A percentile compares a stretch with the other conserved stretches of the same genome.
Conservation (phyloP, 2,113 vertebrate species). For the Scortum barcoo region DNA sequence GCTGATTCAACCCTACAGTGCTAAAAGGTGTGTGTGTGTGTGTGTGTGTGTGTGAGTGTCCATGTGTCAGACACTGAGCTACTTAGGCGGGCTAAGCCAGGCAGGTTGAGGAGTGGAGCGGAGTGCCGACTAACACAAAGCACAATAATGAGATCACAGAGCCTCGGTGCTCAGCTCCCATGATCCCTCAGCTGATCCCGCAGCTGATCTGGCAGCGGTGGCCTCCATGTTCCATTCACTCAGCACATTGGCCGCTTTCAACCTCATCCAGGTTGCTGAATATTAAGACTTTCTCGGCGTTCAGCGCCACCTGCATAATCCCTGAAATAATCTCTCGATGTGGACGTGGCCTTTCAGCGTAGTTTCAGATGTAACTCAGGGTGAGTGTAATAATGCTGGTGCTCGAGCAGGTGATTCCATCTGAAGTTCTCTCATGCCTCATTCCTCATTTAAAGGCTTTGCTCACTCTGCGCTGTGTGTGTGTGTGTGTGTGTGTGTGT, state of each 20-base stretch:
- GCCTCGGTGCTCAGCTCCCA: constrained; percentile 54
- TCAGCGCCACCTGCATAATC: constrained; percentile 40
- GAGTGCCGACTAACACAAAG: constrained; percentile 55
- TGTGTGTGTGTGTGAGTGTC: constrained; percentile 18
- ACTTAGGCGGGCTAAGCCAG: constrained; percentile 21
- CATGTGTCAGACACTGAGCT: constrained; percentile 45
- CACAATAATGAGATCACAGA: constrained; percentile 70
- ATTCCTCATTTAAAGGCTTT: constrained; percentile 10
- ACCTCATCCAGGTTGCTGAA: constrained; percentile 56
- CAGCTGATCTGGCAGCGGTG: constrained; percentile 59
- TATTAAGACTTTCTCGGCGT: constrained; percentile 11
- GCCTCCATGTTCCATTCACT: constrained; percentile 59
- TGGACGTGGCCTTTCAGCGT: constrained; percentile 16
- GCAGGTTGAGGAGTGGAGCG: constrained; percentile 1
- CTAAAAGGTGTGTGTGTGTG: too few relatives aligned
- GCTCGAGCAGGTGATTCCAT: constrained; percentile 16
- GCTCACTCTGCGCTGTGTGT: neutral
- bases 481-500: neutral
- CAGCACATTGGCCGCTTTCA: constrained; percentile 63
- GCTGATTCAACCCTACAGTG: constrained; percentile 42
- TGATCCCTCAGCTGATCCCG: constrained; percentile 77
- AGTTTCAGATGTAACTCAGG: neutral
- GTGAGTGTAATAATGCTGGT: neutral
- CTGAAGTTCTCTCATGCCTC: neutral
- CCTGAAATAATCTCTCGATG: constrained; percentile 19